Evolutionary conservation across 2,888 invertebrate species (phyloP).

Genomic region (Ellobium chinense): DNA sequence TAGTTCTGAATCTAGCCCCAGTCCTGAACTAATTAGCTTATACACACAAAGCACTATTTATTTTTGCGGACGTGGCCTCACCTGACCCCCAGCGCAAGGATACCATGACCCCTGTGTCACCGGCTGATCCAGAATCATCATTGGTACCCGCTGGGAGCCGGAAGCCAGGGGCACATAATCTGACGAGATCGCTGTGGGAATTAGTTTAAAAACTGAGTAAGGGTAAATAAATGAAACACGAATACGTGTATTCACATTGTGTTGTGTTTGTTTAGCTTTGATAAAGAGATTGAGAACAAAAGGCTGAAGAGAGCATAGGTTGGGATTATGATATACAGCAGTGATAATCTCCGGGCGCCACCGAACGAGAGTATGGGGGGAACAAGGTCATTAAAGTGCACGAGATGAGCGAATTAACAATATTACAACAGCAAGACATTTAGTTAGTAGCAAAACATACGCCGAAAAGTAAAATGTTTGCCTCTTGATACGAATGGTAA

Average conservation of each 20-base stretch:
- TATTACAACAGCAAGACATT: no score
- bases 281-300: not conserved
- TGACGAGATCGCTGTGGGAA: not conserved
- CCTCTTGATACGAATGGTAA: no score
- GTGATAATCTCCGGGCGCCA: no score
- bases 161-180: not conserved
- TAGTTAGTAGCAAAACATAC: no score
- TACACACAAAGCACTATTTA: conserved; percentile 22
- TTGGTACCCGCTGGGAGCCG: conserved; percentile 23
- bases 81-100: conserved; percentile 18
- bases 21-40: conserved; percentile 16
- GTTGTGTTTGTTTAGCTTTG: not conserved
- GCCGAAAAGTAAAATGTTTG: no score
- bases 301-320: not conserved
- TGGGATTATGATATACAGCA: not conserved
- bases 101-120: conserved; percentile 20
- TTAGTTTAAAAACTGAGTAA: not conserved
- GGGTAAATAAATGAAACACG: conserved; percentile 1
- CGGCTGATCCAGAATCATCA: not conserved
- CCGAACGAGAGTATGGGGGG: no score
- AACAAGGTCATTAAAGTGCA: no score
- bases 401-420: no score
- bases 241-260: not conserved
- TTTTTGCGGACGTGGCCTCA: conserved; percentile 7
- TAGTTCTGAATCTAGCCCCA: not conserved